Evolutionary conservation across 2,888 invertebrate species (phyloP).

Genomic region (Charanyca ferruginea): DNA sequence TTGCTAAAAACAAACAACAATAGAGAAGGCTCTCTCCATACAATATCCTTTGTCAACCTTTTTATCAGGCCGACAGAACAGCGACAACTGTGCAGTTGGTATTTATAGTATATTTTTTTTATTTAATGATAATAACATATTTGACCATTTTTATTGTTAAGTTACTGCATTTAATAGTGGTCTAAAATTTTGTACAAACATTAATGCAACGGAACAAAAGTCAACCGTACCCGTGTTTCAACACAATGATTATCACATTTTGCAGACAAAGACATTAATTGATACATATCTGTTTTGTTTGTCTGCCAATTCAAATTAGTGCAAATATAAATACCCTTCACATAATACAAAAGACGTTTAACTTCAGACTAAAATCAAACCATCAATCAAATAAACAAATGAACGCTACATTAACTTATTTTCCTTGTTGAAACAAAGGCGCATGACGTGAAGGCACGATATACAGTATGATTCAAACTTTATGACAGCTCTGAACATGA

Average conservation of each 20-base stretch:
- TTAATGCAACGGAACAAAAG: constrained; percentile 4
- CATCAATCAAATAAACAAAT: constrained; percentile 54
- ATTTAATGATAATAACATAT: too few relatives aligned
- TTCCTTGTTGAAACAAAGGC: constrained; percentile 47
- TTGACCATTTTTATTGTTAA: too few relatives aligned
- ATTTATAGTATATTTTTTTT: constrained; percentile 1
- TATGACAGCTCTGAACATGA: too few relatives aligned
- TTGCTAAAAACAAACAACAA: constrained; percentile 88
- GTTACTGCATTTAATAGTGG: too few relatives aligned
- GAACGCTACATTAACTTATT: constrained; percentile 42
- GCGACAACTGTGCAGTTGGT: constrained; percentile 66
- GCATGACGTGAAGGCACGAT: constrained; percentile 22
- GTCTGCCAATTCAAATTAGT: constrained; percentile 31
- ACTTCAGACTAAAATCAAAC: constrained; percentile 30
- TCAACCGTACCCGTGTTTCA: background rate
- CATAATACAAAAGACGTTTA: constrained; percentile 36
- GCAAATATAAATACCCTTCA: constrained; percentile 39
- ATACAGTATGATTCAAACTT: too few relatives aligned
- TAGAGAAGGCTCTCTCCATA: constrained; percentile 86
- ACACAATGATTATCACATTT: constrained; percentile 5
- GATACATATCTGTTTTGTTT: constrained; percentile 22
- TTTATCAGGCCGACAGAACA: constrained; percentile 82
- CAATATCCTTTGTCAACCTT: constrained; percentile 90
- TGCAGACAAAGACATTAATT: constrained; percentile 21
- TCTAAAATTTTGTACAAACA: too few relatives aligned